Conservation (phyloP, 2,888 invertebrate genomes). For the Xanthia icteritia region DNA sequence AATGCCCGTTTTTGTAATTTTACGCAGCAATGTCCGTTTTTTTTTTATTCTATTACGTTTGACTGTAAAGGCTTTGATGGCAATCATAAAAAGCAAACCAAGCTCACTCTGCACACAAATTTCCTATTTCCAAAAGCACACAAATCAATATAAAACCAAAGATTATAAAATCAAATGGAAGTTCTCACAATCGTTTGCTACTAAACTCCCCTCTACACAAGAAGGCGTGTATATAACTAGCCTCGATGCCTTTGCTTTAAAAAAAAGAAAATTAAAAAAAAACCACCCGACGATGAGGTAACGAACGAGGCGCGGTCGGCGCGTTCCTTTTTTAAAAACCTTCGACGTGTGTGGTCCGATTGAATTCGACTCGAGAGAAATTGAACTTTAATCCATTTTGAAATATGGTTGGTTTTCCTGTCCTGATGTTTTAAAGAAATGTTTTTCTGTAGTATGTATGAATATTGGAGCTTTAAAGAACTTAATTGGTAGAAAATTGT, state of each 20-base stretch:
- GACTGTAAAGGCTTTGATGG: background rate
- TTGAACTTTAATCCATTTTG: fast-evolving
- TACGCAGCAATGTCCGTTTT: background rate
- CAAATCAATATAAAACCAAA: conserved; percentile 39
- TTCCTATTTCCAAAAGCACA: conserved; percentile 2
- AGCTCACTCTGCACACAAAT: no score
- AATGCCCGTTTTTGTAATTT: background rate
- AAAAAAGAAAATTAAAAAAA: conserved; percentile 82
- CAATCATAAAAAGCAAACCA: background rate
- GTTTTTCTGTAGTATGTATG: conserved; percentile 58
- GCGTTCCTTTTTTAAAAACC: conserved; percentile 89
- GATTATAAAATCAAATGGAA: conserved; percentile 61
- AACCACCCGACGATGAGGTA: conserved; percentile 88
- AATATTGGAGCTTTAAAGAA: conserved; percentile 65
- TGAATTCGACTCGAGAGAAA: conserved; percentile 16
- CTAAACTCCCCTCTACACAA: conserved; percentile 67
- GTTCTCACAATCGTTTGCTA: conserved; percentile 67
- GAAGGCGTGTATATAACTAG: conserved; percentile 86
- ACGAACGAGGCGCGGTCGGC: conserved; percentile 89
- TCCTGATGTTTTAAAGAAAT: conserved; percentile 39
- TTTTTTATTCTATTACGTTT: no score
- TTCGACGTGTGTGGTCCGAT: conserved; percentile 88
- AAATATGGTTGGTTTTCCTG: conserved; percentile 15
- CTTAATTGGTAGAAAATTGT: conserved; percentile 82
- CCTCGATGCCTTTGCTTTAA: conserved; percentile 80